Conservation (phyloP, 1,140 invertebrate species). For the Frieseomelitta varia region DNA sequence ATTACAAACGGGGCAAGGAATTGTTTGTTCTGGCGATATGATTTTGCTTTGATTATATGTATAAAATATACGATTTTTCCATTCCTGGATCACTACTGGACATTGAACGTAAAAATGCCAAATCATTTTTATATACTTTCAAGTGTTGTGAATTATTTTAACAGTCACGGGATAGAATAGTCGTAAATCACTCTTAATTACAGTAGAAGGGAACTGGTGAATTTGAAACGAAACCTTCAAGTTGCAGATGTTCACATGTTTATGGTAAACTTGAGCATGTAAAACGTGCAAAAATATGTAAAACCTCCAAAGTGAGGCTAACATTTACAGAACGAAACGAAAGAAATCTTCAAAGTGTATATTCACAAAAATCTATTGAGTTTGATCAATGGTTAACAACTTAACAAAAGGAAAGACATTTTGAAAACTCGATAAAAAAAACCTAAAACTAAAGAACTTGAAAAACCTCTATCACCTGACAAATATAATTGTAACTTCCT, state of each 20-base stretch:
- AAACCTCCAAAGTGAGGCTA: neutral
- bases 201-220: neutral
- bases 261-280: neutral
- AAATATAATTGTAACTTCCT: neutral
- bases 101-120: too few species aligned
- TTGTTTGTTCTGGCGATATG: neutral
- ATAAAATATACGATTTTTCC: too few species aligned
- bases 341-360: neutral
- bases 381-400: too few species aligned
- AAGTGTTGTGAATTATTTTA: neutral
- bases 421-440: too few species aligned
- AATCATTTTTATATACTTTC: neutral
- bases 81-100: too few species aligned
- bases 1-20: conserved; percentile 5
- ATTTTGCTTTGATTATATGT: neutral
- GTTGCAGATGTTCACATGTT: neutral
- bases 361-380: neutral
- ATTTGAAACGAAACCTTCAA: too few species aligned
- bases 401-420: too few species aligned
- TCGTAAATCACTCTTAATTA: neutral
- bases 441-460: too few species aligned
- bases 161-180: neutral
- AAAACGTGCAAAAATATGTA: neutral
- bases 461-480: too few species aligned
- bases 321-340: neutral